Evolutionary conservation across 1,140 invertebrate species (phyloP), one percentile per base, ranked within the genome.

Genomic region (Drosophila chauvacae): DNA sequence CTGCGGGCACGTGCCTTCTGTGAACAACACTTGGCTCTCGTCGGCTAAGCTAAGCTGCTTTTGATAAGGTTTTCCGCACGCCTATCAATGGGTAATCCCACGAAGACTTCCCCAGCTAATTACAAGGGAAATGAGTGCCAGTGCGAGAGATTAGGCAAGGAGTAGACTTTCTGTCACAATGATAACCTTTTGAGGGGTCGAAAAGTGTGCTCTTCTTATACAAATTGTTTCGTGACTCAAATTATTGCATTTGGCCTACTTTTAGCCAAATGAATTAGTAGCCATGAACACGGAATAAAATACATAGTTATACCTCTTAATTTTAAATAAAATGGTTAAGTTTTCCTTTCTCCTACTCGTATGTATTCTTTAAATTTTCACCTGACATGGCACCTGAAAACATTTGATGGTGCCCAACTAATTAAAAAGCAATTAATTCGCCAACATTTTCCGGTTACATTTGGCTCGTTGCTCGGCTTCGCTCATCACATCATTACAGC

Each of bases 381-480:
- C 26, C 10, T 16, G 13, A 7, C 62, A 11, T 51, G 20, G 20
- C 20, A 71, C 53, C 68, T 71, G 53, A 69, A 37, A 48, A 42
- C 11, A 23, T 64, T 50, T 51, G 55, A 55, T 44, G 45, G 44
- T 53, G 44, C 39, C 10, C n/a, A 73, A 69, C 81, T 85, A 85
- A 85, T 85, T 84, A 80, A 85, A 84, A 80, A 58, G 62, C 63
- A 85, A 84, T 84, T 84, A 85, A 70, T 81, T 75, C 35, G 7
- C 63, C n/a, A 26, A 61, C 63, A 66, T 72, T 71, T 59, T 72
- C 42, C 56, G 37, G 26, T 51, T 59, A 69, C 60, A 74, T 74
- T 78, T 63, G 58, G 35, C 55, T 50, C 2, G 20, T 14, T 14
- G 39, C 39, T 26, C 42, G 2, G 14, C 35, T 41, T 62, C 66